Evolutionary conservation across 2,113 vertebrate genomes (phyloP).

Genomic region (Pomatorhinus ruficollis): DNA sequence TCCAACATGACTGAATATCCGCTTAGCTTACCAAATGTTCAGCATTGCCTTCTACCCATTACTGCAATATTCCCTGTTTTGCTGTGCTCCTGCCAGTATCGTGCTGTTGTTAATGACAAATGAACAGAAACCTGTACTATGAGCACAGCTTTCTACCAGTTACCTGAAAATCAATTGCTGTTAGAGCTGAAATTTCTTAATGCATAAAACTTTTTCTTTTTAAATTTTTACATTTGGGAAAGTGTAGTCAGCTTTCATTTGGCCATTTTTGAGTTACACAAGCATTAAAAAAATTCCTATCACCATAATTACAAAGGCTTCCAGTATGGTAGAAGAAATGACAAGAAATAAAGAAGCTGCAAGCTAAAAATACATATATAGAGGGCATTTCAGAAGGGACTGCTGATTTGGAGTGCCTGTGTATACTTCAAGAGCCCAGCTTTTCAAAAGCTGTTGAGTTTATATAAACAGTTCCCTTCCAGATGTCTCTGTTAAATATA

Average conservation of each 20-base stretch:
- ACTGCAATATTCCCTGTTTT: not conserved
- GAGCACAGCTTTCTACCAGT: not conserved
- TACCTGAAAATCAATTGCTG: not conserved
- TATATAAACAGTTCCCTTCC: not conserved
- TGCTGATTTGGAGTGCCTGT: not conserved
- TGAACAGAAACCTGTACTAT: not conserved
- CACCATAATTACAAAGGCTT: not conserved
- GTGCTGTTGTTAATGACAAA: not conserved
- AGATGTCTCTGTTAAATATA: not conserved
- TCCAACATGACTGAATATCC: not conserved
- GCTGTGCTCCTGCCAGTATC: not conserved
- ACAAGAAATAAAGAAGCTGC: not conserved
- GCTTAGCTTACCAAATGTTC: slow-evolving; percentile 25
- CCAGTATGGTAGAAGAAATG: not conserved
- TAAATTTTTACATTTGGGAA: not conserved
- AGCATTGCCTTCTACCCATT: not conserved
- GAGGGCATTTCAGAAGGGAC: not conserved
- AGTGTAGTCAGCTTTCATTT: not conserved
- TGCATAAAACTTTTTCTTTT: not conserved
- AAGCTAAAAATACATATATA: slow-evolving; percentile 1
- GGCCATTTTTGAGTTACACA: not conserved
- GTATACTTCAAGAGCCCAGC: not conserved
- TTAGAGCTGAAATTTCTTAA: not conserved
- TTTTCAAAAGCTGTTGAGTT: slow-evolving; percentile 27
- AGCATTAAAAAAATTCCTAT: not conserved